Evolutionary conservation across 2,888 invertebrate genomes (phyloP).

Genomic region (Perithous albicinctus): DNA sequence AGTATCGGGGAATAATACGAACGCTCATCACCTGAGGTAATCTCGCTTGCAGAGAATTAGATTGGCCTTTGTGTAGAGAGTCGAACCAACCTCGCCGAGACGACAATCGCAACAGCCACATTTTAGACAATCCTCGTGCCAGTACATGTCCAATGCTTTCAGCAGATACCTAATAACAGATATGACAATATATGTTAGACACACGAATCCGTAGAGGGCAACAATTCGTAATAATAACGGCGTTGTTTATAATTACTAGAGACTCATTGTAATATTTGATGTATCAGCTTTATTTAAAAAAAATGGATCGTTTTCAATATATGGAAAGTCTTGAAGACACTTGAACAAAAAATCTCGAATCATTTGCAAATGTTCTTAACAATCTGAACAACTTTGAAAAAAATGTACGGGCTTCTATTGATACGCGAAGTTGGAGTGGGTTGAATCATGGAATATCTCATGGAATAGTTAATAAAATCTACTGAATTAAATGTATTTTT

Average conservation of each 20-base stretch:
- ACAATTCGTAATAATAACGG: not conserved
- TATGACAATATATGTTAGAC: not conserved
- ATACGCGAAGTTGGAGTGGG: no score
- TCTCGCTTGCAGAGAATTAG: slow-evolving; percentile 96
- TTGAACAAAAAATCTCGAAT: no score
- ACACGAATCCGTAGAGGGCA: not conserved
- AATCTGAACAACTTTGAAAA: no score
- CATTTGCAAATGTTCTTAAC: no score
- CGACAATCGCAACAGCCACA: slow-evolving; percentile 97
- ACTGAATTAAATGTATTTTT: not conserved
- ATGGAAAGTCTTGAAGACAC: no score
- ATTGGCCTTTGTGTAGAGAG: slow-evolving; percentile 95
- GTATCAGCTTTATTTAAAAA: no score
- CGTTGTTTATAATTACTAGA: no score
- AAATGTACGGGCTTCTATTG: no score
- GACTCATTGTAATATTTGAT: no score
- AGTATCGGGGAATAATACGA: slow-evolving; percentile 37
- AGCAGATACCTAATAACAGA: slow-evolving; percentile 86
- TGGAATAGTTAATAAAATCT: no score
- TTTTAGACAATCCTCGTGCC: slow-evolving; percentile 98
- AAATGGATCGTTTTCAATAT: no score
- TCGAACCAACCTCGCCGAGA: slow-evolving; percentile 96
- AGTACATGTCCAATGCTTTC: slow-evolving; percentile 94
- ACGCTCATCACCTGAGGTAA: slow-evolving; percentile 91
- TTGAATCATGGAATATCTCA: no score